Conservation (phyloP, 2,888 invertebrate genomes). For the Tortricodes alternella region DNA sequence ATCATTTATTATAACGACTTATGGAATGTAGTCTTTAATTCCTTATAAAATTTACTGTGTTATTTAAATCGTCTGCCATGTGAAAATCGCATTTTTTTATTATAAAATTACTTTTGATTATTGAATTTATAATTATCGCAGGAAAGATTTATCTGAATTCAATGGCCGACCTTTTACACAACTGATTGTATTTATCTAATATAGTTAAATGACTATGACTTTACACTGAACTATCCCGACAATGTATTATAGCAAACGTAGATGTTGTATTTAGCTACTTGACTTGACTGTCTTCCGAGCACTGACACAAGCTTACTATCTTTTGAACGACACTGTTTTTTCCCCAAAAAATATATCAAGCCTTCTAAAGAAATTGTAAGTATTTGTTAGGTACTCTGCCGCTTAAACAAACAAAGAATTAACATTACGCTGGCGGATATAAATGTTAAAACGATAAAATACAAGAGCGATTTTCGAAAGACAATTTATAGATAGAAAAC, state of each 20-base stretch:
- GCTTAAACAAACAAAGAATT: no score
- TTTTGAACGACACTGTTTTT: no score
- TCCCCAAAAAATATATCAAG: no score
- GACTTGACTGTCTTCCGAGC: conserved; percentile 21
- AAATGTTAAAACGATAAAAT: no score
- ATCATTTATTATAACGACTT: not conserved
- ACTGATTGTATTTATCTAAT: not conserved
- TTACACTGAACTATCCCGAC: not conserved
- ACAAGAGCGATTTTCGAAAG: no score
- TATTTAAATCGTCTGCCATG: not conserved
- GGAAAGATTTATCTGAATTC: no score
- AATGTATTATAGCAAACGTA: not conserved
- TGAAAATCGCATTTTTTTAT: not conserved
- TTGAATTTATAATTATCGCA: no score
- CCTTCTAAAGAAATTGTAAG: no score
- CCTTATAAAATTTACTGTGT: not conserved
- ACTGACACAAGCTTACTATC: conserved; percentile 14
- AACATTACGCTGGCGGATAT: no score
- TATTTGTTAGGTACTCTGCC: no score
- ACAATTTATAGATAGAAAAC: no score
- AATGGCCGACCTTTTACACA: no score
- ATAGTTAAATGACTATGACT: not conserved
- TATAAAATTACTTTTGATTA: not conserved
- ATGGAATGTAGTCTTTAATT: not conserved
- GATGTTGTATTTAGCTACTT: not conserved